These are phyloP conservation scores for Stenodera caucasica DNA, from an alignment of 2,888 invertebrate genomes.

Conservation along the genomic window DNA sequence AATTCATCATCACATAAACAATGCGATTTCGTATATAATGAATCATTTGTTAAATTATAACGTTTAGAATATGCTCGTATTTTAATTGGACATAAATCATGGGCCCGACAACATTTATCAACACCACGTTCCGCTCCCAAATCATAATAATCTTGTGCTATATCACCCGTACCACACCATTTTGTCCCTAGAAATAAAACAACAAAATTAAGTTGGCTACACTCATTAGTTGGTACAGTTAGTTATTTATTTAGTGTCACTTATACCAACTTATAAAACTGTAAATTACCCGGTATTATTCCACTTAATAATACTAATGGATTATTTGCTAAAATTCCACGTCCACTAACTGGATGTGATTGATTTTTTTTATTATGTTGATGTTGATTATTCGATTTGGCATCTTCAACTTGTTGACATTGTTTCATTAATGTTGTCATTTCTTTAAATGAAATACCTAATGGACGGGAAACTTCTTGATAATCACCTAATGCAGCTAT, in stretches of 20 bases:
- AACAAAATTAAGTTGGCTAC: conserved; percentile 13
- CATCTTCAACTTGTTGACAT: conserved; percentile 69
- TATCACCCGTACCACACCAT: conserved; percentile 91
- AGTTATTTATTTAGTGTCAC: background rate
- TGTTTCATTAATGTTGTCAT: conserved; percentile 81
- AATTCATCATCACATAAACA: conserved; percentile 85
- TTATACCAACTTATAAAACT: too few species aligned
- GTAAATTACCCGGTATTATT: conserved; percentile 81
- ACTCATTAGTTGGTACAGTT: too few species aligned
- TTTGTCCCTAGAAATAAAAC: conserved; percentile 74
- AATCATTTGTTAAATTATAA: conserved; percentile 83
- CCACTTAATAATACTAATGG: conserved; percentile 75
- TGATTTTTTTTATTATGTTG: conserved; percentile 25
- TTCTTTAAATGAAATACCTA: conserved; percentile 69
- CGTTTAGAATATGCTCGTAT: conserved; percentile 68
- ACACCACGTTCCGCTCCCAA: conserved; percentile 72
- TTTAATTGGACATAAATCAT: conserved; percentile 89
- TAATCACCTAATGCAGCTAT: conserved; percentile 66
- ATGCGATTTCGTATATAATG: conserved; percentile 85
- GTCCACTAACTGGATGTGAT: conserved; percentile 39
- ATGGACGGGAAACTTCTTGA: conserved; percentile 64
- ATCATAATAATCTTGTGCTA: conserved; percentile 81
- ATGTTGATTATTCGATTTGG: conserved; percentile 37
- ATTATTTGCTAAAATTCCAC: conserved; percentile 62
- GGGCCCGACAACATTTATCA: conserved; percentile 85